Percentiles rank a stretch among this genome's conserved stretches.
Conservation (phyloP, 1,140 invertebrate species). For the Dendrolimus punctatus region DNA sequence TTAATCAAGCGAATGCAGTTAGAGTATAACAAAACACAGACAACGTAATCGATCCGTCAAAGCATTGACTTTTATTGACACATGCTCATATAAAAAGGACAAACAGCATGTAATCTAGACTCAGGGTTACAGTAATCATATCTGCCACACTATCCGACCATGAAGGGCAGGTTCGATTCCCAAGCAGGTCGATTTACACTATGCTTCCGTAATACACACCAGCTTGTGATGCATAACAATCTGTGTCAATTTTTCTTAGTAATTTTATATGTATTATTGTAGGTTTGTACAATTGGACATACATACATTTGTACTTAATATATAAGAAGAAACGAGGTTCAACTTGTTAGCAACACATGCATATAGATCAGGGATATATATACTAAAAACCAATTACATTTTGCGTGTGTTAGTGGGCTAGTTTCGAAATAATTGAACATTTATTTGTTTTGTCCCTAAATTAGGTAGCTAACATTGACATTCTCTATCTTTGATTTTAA, state of each 20-base stretch:
- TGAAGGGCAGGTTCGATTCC: slow-evolving; percentile 51
- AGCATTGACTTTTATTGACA: not conserved
- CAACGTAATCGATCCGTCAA: not conserved
- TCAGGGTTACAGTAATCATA: slow-evolving; percentile 19
- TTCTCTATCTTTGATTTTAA: too few relatives aligned
- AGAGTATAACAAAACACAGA: too few relatives aligned
- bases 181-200: slow-evolving; percentile 32
- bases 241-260: slow-evolving; percentile 7
- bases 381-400: too few relatives aligned
- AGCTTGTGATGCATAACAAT: slow-evolving; percentile 12
- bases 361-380: not conserved
- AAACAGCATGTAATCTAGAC: slow-evolving; percentile 6
- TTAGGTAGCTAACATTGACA: too few relatives aligned
- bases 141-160: slow-evolving; percentile 26
- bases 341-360: not conserved
- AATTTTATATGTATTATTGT: not conserved
- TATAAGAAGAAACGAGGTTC: not conserved
- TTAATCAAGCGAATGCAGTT: too few relatives aligned
- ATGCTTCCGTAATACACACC: slow-evolving; percentile 26
- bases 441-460: too few relatives aligned
- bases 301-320: not conserved
- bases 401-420: too few relatives aligned
- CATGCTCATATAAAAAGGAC: not conserved
- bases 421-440: too few relatives aligned
- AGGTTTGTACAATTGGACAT: not conserved